These are phyloP conservation scores for Heliothis peltigera DNA, from an alignment of 2,888 invertebrate genomes.

Conservation along the genomic window DNA sequence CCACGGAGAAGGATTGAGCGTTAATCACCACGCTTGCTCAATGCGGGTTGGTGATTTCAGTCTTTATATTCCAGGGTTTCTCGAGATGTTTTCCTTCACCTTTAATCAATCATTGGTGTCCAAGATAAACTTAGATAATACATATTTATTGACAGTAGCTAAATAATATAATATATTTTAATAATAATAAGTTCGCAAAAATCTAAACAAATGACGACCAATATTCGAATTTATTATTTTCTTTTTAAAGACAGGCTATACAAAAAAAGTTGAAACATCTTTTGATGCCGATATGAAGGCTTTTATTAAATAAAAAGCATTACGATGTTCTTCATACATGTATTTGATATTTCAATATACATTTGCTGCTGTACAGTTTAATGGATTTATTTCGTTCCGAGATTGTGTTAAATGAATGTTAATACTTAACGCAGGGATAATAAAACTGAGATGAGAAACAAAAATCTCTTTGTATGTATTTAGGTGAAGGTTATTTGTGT, in stretches of 20 bases:
- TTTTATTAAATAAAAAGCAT: constrained; percentile 81
- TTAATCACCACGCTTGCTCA: no score
- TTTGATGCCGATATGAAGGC: constrained; percentile 30
- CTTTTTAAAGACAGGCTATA: constrained; percentile 1
- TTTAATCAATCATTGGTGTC: no score
- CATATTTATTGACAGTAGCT: no score
- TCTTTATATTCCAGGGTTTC: no score
- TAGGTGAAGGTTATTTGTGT: constrained; percentile 12
- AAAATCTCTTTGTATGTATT: constrained; percentile 47
- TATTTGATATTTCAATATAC: constrained; percentile 81
- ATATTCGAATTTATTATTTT: neutral
- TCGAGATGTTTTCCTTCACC: no score
- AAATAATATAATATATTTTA: no score
- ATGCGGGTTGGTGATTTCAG: no score
- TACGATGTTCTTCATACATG: constrained; percentile 75
- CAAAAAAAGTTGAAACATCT: neutral
- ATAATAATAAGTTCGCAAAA: neutral
- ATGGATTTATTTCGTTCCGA: constrained; percentile 76
- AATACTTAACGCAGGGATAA: constrained; percentile 56
- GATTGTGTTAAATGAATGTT: constrained; percentile 74
- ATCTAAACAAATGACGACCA: neutral
- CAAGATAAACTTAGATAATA: no score
- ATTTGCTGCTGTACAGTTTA: constrained; percentile 65
- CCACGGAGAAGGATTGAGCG: no score
- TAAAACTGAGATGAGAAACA: constrained; percentile 60